Base-by-base conservation (phyloP, 1,140 invertebrate genomes). In the Sipha flava region DNA sequence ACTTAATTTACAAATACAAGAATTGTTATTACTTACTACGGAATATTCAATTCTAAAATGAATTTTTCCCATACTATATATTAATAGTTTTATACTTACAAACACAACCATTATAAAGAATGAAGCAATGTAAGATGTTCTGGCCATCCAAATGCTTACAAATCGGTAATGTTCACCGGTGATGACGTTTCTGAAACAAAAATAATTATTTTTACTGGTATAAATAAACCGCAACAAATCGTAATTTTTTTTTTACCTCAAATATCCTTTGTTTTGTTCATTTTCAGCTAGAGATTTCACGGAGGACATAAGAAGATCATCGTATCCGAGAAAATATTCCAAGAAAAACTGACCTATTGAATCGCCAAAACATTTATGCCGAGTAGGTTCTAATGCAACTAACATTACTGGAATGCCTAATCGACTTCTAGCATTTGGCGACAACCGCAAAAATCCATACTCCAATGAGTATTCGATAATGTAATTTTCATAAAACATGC, bases 151-250 rank as follows among this genome's bases (percentile, higher is more conserved):
- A 91, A 97, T 95, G 82, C 93, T 96, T 26, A 99, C 95, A 87
- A 99, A 99, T 81, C 97, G 91, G 86, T 98, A 99, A 86, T 99
- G 96, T 84, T 99, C 97, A n/a, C 97, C 96, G 26, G 95, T 98
- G 45, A 98, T 93, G 52, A 99, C 95, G 88, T 99, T 98, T 83
- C 97, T 94, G 83, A 57, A 88, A 82, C 82, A 82, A 81, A 34
- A 83, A 81, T 16, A 34, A 79, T 14, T 4, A 21, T 62, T n/a
- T 49, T 26, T 59, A 57, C 18, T 12, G 14, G 10, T 43, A 21
- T 43, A 23, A 29, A n/a, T 34, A 31, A 72, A 23, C 23, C 6
- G 49, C 3, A 77, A 54, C 10, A 23, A 23, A 54, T 6, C 14
- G 5, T 21, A 45, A 73, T 18, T 18, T n/a, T 10, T 16, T 6